Evolutionary conservation across 1,140 invertebrate genomes (phyloP), one percentile per base, ranked within the genome.

Genomic region (Sarcophaga bullata): DNA sequence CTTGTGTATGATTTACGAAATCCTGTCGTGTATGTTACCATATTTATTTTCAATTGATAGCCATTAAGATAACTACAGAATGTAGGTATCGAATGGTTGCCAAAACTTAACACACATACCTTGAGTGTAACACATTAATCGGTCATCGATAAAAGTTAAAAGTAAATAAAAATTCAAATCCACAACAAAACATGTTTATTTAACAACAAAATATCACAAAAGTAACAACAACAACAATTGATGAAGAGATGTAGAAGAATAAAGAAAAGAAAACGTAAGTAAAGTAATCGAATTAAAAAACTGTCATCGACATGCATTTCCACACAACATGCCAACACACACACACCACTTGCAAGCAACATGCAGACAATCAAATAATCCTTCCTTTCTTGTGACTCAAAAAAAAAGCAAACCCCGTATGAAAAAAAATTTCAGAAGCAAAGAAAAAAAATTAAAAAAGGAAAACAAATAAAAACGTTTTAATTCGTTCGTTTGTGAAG

Each of bases 281-380:
- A 88, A 88, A 88, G 87, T 88, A 88, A 88, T 88, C 86, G 86
- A 88, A 88, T 88, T 88, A 88, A 88, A 87, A 88, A 88, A 88
- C 87, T 88, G 87, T 88, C 87, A 88, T 86, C 87, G 85, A 85
- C 87, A 88, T 88, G 86, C 75, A 52, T 84, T 82, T 58, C 13
- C 17, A 48, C 50, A 25, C 81, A 50, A 78, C 46, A 17, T n/a
- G 8, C n/a, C n/a, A n/a, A n/a, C n/a, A n/a, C n/a, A n/a, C n/a
- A n/a, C n/a, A n/a, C n/a, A n/a, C n/a, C n/a, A 48, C 73, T 48
- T 75, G n/a, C n/a, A n/a, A n/a, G 73, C 73, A 76, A 49, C 48
- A 50, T 50, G 48, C 50, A 76, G 13, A 48, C 46, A 47, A 76
- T 78, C 48, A 78, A 50, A 78, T 48, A 19, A 78, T 78, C 48